Percentiles rank a stretch among this genome's conserved stretches.
Evolutionary conservation across 2,797 vertebrate species (phyloP).

Genomic region (Characodon lateralis): DNA sequence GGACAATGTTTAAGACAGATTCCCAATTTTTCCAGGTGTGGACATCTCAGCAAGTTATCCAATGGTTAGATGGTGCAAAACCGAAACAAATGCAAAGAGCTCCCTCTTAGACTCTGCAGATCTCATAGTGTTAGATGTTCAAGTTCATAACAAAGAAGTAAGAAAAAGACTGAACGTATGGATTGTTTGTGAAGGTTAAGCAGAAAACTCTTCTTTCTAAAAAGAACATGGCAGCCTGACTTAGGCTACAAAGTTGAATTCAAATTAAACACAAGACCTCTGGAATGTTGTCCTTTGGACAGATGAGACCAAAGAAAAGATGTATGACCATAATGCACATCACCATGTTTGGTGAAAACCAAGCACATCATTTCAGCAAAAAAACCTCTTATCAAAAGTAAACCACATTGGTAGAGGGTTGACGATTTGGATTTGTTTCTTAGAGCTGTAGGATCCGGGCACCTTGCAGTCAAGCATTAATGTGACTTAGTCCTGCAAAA

Average conservation of each 20-base stretch:
- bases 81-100: neutral
- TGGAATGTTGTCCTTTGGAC: too few relatives aligned
- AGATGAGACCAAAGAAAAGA: too few relatives aligned
- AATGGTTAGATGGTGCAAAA: neutral
- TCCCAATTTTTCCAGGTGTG: neutral
- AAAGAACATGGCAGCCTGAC: neutral
- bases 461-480: neutral
- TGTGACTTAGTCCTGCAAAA: neutral
- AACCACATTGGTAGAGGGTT: neutral
- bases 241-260: neutral
- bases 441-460: neutral
- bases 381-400: neutral
- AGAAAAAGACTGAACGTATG: neutral
- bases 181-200: neutral
- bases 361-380: neutral
- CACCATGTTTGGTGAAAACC: neutral
- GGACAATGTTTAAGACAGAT: neutral
- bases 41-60: neutral
- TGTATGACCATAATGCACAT: neutral
- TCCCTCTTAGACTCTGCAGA: neutral
- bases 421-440: neutral
- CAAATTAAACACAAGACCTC: neutral
- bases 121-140: neutral
- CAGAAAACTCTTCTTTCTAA: neutral
- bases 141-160: neutral